Evolutionary conservation across 2,888 invertebrate genomes (phyloP), one percentile per base, ranked within the genome.

Genomic region (Caenorhabditis doughertyi): DNA sequence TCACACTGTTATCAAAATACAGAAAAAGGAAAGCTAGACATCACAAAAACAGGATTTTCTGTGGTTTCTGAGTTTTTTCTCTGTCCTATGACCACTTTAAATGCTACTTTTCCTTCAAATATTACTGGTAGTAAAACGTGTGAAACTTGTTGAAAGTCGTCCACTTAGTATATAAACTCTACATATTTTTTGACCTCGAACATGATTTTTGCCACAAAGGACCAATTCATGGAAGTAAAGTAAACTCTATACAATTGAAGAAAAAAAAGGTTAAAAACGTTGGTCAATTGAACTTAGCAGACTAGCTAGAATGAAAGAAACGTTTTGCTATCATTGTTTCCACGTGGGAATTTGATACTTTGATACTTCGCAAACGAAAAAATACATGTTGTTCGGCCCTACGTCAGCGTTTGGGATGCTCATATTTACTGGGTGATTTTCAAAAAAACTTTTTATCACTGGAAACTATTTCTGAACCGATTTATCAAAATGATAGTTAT

Each of bases 321-420:
- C 49, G 18, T 64, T 49, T 64, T 42, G 55, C 47, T 55, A 44
- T 64, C 58, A 47, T 58, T 42, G 64, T 29, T 74, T 68, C 60
- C 68, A 44, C 49, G 49, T 77, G 53, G 77, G 67, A 77, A 77
- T 68, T 39, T 44, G 77, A 77, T 77, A 77, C 68, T 60, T 51
- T 51, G 65, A 65, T 65, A 65, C 65, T 51, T 27, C 51, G 39
- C 29, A n/a, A 23, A 32, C 25, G 9, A 76, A 68, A 42, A 58
- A 49, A 65, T 32, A 76, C 56, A 77, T 62, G 67, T 55, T 76
- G 76, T 76, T 76, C 65, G 55, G 65, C 39, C 42, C 51, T 76
- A 70, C 77, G 68, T 77, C 68, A 77, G 68, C 53, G 60, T 27
- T 25, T 53, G 39, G 60, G n/a, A n/a, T 49, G 32, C 13, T 29